Evolutionary conservation across 2,888 invertebrate genomes (phyloP).

Genomic region (Caenorhabditis virilis): DNA sequence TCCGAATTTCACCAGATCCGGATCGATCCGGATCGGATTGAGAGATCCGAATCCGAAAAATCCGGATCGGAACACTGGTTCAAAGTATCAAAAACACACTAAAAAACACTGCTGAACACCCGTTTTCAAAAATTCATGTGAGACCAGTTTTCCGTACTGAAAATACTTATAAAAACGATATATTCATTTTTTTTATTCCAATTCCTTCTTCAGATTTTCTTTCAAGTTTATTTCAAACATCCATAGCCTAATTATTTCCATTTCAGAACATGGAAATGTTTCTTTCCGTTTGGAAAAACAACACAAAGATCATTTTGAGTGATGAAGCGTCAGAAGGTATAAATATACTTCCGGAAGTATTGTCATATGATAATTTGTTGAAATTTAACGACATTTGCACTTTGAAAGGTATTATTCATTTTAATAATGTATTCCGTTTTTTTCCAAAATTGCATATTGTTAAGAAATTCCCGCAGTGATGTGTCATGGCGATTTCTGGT

Average conservation of each 20-base stretch:
- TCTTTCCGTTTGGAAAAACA: slow-evolving; percentile 7
- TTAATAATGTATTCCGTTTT: background rate
- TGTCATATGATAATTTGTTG: background rate
- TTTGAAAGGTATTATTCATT: slow-evolving; percentile 5
- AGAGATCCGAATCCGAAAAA: too few species aligned
- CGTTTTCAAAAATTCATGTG: background rate
- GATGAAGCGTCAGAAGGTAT: slow-evolving; percentile 4
- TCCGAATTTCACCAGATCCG: too few species aligned
- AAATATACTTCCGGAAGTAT: slow-evolving; percentile 3
- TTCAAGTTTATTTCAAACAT: background rate
- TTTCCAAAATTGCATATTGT: background rate
- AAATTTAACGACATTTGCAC: slow-evolving; percentile 16
- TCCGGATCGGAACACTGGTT: background rate
- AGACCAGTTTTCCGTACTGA: too few species aligned
- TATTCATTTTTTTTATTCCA: too few species aligned
- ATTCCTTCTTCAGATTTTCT: too few species aligned
- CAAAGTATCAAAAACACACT: background rate
- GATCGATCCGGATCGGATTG: too few species aligned
- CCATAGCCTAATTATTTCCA: too few species aligned
- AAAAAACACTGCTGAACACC: background rate
- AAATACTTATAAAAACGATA: too few species aligned
- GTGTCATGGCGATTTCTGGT: slow-evolving; percentile 25
- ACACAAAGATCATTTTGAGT: slow-evolving; percentile 4
- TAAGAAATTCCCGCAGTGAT: slow-evolving; percentile 12
- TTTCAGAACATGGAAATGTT: slow-evolving; percentile 21